Evolutionary conservation across 2,888 invertebrate species (phyloP), one percentile per base, ranked within the genome.

Genomic region (Acleris laterana): DNA sequence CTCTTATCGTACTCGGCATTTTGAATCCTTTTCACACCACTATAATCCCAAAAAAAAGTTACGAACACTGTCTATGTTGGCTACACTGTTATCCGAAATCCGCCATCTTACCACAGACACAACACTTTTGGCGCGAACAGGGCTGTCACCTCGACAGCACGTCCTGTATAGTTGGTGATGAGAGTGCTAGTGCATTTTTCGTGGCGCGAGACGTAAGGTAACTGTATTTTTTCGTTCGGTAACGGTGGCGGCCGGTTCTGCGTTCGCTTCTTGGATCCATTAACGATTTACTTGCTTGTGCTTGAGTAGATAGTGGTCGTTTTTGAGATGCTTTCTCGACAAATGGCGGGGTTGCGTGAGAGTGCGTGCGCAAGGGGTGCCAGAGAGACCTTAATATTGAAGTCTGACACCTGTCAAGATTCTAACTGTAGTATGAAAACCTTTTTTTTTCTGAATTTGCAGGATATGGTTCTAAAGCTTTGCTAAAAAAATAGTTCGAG

Each of bases 1-100:
- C 93, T 93, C 93, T 75, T 77, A 93, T 93, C 72, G 93, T 93
- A 76, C 93, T 93, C 70, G 93, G 93, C 93, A 93, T 93, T 84
- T 88, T 93, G 87, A 62, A 86, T 87, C 88, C 86, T 84, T 74
- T 69, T 58, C 64, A 69, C 72, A 62, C 76, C 76, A 75, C 70
- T 63, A 68, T 59, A 70, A 69, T 73, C 62, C 69, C 69, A 71
- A 74, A 72, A 74, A 74, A 81, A 74, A 82, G 81, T 81, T 76
- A 69, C 66, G 73, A 77, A 77, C 80, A 75, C 56, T 67, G 60
- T 50, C 20, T 42, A 44, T 59, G 38, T 38, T 38, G 17, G 60
- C 55, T 61, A 68, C 67, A 69, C 58, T 69, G 78, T 83, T 88
- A 87, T 85, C 86, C 88, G 63, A 83, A 76, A 74, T 85, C 86